phyloP scores from a whole-genome alignment of 2,113 vertebrate species.

The Phalacrocorax aristotelis region DNA sequence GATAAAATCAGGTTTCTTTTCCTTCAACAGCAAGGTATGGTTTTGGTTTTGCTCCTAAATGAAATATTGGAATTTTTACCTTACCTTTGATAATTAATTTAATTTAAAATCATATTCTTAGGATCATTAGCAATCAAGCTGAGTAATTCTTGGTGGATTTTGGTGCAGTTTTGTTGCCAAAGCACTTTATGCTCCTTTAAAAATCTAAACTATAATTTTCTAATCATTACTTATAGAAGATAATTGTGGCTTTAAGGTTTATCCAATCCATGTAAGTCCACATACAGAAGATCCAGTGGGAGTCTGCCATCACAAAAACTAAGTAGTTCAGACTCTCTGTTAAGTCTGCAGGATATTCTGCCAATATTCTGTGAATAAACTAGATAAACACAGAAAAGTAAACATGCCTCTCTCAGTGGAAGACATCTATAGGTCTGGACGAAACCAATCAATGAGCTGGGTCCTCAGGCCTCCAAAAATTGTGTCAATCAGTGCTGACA shows the following conservation, averaged over 20 bases:
- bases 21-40: not conserved
- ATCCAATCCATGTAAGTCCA: not conserved
- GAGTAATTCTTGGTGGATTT: not conserved
- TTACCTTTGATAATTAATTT: not conserved
- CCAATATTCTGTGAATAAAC: not conserved
- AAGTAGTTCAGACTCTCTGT: not conserved
- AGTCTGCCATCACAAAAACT: not conserved
- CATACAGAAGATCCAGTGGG: not conserved
- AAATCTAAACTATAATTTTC: not conserved
- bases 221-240: not conserved
- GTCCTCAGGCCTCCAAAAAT: not conserved
- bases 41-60: not conserved
- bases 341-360: not conserved
- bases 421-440: not conserved
- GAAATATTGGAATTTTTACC: not conserved
- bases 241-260: not conserved
- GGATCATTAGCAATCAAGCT: not conserved
- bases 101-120: not conserved
- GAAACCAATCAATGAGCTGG: not conserved
- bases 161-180: not conserved
- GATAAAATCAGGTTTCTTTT: not conserved
- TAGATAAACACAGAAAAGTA: not conserved
- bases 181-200: not conserved
- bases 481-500: rapidly evolving
- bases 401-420: not conserved